Conservation (phyloP, 2,113 vertebrate genomes). For the Hippocampus comes region DNA sequence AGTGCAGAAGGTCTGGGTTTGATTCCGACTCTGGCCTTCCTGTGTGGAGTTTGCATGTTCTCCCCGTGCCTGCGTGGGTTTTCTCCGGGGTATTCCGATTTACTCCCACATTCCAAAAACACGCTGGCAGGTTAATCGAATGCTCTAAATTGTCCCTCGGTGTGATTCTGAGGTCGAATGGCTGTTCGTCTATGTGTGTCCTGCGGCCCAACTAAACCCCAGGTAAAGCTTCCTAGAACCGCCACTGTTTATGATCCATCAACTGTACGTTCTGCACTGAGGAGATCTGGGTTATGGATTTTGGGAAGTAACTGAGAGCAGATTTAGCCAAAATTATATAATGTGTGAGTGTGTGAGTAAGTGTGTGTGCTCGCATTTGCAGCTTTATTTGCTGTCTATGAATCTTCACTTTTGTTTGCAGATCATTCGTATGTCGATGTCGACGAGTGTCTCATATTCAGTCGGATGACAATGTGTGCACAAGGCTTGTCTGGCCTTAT, state of each 20-base stretch:
- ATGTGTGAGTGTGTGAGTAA: conserved; percentile 1
- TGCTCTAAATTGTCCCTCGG: too few relatives aligned
- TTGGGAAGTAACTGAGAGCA: conserved; percentile 24
- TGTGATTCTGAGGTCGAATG: too few relatives aligned
- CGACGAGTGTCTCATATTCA: conserved; percentile 41
- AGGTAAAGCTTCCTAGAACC: too few relatives aligned
- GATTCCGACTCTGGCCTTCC: too few relatives aligned
- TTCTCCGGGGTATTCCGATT: too few relatives aligned
- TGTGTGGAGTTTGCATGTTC: too few relatives aligned
- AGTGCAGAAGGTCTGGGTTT: too few relatives aligned
- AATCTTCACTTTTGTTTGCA: conserved; percentile 15
- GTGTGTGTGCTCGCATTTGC: conserved; percentile 9
- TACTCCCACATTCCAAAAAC: too few relatives aligned
- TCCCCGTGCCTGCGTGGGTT: too few relatives aligned
- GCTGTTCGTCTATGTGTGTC: too few relatives aligned
- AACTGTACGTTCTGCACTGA: conserved; percentile 15
- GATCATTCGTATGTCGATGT: conserved; percentile 20
- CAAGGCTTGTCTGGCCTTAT: conserved; percentile 60
- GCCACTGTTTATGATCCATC: conserved; percentile 8
- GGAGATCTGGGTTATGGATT: conserved; percentile 10
- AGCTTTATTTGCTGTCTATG: conserved; percentile 14
- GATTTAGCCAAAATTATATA: conserved; percentile 1
- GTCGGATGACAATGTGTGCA: conserved; percentile 51
- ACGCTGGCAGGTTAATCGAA: too few relatives aligned
- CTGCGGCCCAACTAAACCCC: too few relatives aligned